Conservation (phyloP, 2,888 invertebrate species). For the Tricholauxania praeusta region DNA sequence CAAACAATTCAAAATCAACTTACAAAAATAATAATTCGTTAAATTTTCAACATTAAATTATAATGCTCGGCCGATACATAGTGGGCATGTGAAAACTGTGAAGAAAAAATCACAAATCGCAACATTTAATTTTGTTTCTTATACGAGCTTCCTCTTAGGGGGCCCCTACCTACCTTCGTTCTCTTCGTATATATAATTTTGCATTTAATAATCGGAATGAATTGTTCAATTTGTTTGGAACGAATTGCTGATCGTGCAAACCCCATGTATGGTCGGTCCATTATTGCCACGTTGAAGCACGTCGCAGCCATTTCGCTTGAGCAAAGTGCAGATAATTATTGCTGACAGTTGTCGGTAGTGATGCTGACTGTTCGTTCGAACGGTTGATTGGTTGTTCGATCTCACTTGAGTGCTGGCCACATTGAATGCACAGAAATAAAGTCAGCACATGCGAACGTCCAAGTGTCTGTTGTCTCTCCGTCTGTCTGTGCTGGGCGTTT, state of each 20-base stretch:
- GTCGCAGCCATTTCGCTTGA: slow-evolving; percentile 36
- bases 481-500: not conserved
- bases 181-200: slow-evolving; percentile 18
- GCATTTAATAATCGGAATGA: slow-evolving; percentile 39
- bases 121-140: too few relatives aligned
- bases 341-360: slow-evolving; percentile 16
- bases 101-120: too few relatives aligned
- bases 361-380: not conserved
- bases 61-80: too few relatives aligned
- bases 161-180: too few relatives aligned
- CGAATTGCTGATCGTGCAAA: slow-evolving; percentile 25
- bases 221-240: slow-evolving; percentile 35
- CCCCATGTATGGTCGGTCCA: not conserved
- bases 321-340: slow-evolving; percentile 38
- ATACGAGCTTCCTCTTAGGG: too few relatives aligned
- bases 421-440: not conserved
- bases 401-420: slow-evolving; percentile 8
- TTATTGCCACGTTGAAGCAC: slow-evolving; percentile 23
- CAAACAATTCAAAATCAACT: too few relatives aligned
- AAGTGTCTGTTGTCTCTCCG: not conserved
- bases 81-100: too few relatives aligned
- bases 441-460: not conserved
- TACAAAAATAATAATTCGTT: too few relatives aligned
- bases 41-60: too few relatives aligned
- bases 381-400: slow-evolving; percentile 11